phyloP scores from a whole-genome alignment of 1,140 invertebrate genomes.

The Lordiphosa collinella region DNA sequence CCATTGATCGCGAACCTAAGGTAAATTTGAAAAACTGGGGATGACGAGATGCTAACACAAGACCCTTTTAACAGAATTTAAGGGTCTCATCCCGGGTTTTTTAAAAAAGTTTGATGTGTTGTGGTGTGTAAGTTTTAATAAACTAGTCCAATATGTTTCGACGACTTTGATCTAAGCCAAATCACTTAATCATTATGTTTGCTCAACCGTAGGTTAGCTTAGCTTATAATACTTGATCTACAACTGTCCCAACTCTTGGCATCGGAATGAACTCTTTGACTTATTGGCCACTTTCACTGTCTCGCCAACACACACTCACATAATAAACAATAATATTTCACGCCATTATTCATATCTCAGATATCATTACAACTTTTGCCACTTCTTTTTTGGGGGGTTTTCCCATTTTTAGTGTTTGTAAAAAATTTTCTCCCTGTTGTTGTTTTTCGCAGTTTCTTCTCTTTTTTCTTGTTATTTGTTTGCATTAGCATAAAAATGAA shows the following conservation, averaged over 20 bases:
- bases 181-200: too few species aligned
- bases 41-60: too few species aligned
- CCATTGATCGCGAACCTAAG: too few species aligned
- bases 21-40: too few species aligned
- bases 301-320: slow-evolving; percentile 24
- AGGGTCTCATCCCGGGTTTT: too few species aligned
- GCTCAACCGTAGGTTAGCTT: too few species aligned
- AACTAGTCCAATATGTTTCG: too few species aligned
- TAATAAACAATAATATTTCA: background rate
- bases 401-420: slow-evolving; percentile 21
- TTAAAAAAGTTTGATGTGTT: too few species aligned
- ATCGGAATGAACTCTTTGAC: slow-evolving; percentile 38
- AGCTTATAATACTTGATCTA: too few species aligned
- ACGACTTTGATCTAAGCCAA: too few species aligned
- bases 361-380: slow-evolving; percentile 37
- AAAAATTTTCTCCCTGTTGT: slow-evolving; percentile 23
- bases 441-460: slow-evolving; percentile 21
- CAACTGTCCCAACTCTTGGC: background rate
- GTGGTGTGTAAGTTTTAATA: too few species aligned
- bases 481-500: slow-evolving; percentile 51
- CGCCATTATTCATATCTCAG: slow-evolving; percentile 29
- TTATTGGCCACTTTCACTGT: slow-evolving; percentile 39
- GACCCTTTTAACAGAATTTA: too few species aligned
- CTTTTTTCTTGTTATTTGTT: slow-evolving; percentile 36
- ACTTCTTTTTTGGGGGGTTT: slow-evolving; percentile 26